A percentile compares a stretch with the other conserved stretches of the same genome.
Evolutionary conservation across 2,113 vertebrate genomes (phyloP).

Genomic region (Plectropomus leopardus): DNA sequence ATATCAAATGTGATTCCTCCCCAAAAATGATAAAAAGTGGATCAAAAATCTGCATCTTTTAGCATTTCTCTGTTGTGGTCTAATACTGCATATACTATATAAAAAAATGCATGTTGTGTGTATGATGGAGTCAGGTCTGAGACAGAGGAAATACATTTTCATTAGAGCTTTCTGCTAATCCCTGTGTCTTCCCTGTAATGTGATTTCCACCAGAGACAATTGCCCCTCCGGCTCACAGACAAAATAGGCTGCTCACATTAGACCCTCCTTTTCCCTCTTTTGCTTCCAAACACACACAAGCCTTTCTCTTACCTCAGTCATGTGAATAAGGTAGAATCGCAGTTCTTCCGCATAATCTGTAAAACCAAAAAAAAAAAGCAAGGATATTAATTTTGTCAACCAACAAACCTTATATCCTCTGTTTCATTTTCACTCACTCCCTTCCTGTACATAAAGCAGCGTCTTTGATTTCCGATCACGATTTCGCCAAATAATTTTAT

Average conservation of each 20-base stretch:
- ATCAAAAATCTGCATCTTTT: not conserved
- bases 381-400: not conserved
- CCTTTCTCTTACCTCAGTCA: conserved; percentile 83
- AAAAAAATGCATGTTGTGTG: conserved; percentile 11
- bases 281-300: conserved; percentile 12
- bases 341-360: conserved; percentile 83
- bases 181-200: conserved; percentile 69
- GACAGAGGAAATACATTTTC: conserved; percentile 67
- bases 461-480: conserved; percentile 31
- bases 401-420: not conserved
- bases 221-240: conserved; percentile 63
- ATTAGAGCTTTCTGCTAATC: conserved; percentile 72
- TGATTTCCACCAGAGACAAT: conserved; percentile 70
- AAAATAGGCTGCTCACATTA: conserved; percentile 51
- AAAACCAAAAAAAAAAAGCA: conserved; percentile 45
- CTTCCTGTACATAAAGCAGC: conserved; percentile 4
- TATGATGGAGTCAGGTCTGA: conserved; percentile 18
- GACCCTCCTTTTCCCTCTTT: conserved; percentile 12
- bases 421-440: not conserved
- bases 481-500: conserved; percentile 38
- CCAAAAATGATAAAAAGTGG: not conserved
- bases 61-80: not conserved
- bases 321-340: conserved; percentile 86
- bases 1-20: not conserved
- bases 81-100: not conserved